These are phyloP conservation scores for Rhinoderma darwinii DNA, from an alignment of 2,113 vertebrate species.

Conservation along the genomic window DNA sequence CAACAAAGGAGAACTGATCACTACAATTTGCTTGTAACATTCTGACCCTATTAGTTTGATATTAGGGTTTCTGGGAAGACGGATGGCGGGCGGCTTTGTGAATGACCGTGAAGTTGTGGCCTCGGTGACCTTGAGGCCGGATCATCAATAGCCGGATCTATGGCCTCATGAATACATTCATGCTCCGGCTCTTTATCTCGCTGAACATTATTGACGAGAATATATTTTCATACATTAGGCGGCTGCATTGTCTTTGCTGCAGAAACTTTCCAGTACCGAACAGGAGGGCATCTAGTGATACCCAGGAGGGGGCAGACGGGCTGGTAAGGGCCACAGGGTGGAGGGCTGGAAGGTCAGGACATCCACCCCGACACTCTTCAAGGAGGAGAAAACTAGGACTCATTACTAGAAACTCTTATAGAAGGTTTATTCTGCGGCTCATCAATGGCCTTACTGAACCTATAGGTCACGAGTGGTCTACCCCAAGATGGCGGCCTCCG, in stretches of 20 bases:
- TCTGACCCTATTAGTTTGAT: slow-evolving; percentile 9
- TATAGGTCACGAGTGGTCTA: not conserved
- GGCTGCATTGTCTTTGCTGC: slow-evolving; percentile 61
- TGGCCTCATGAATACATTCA: slow-evolving; percentile 63
- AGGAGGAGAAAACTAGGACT: not conserved
- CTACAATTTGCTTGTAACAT: not conserved
- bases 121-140: slow-evolving; percentile 61
- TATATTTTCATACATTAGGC: slow-evolving; percentile 67
- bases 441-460: too few relatives aligned
- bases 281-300: not conserved
- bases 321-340: not conserved
- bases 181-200: slow-evolving; percentile 30
- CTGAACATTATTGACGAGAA: slow-evolving; percentile 62
- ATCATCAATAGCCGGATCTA: slow-evolving; percentile 38
- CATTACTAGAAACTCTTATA: not conserved
- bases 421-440: not conserved
- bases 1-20: not conserved
- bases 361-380: not conserved
- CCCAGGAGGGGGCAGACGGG: not conserved
- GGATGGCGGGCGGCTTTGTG: slow-evolving; percentile 8
- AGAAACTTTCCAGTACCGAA: not conserved
- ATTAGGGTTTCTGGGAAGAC: not conserved
- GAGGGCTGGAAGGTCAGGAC: not conserved
- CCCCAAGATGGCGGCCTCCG: not conserved
- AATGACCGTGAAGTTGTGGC: slow-evolving; percentile 61